Conservation (phyloP, 2,113 vertebrate genomes). For the Zapus hudsonius region DNA sequence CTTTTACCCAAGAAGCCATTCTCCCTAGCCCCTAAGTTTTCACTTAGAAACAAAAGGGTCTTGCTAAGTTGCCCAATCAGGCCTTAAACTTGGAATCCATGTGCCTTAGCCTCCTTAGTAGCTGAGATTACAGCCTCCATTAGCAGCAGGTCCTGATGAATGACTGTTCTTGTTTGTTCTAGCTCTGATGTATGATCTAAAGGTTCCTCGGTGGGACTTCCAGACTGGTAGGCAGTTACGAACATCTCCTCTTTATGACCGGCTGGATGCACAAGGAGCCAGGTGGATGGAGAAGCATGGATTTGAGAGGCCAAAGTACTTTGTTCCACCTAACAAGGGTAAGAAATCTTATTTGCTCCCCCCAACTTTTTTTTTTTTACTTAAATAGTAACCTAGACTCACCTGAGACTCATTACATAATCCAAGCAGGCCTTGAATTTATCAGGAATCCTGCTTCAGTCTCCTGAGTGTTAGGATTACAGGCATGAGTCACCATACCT, state of each 20-base stretch:
- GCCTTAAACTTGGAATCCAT: neutral
- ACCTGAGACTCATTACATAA: too few relatives aligned
- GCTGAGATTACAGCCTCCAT: neutral
- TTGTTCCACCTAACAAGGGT: constrained; percentile 96
- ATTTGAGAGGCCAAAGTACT: constrained; percentile 97
- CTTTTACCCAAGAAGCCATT: neutral
- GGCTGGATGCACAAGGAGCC: constrained; percentile 96
- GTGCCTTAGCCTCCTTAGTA: neutral
- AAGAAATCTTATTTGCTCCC: constrained; percentile 43
- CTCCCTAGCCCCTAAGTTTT: neutral
- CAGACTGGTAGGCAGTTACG: constrained; percentile 97
- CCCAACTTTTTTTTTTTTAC: too few relatives aligned
- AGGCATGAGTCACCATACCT: too few relatives aligned
- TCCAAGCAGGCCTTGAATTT: too few relatives aligned
- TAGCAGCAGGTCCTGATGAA: neutral
- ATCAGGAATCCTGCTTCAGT: too few relatives aligned
- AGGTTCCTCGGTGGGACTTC: constrained; percentile 99
- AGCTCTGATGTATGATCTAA: constrained; percentile 96
- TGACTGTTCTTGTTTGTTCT: constrained; percentile 37
- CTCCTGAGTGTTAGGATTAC: too few relatives aligned
- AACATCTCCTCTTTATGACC: constrained; percentile 96
- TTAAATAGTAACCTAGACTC: too few relatives aligned
- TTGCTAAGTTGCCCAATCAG: neutral
- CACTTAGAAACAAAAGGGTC: neutral
- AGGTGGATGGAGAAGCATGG: constrained; percentile 99